phyloP scores from a whole-genome alignment of 2,888 invertebrate genomes.

The Plagiodera versicolora region DNA sequence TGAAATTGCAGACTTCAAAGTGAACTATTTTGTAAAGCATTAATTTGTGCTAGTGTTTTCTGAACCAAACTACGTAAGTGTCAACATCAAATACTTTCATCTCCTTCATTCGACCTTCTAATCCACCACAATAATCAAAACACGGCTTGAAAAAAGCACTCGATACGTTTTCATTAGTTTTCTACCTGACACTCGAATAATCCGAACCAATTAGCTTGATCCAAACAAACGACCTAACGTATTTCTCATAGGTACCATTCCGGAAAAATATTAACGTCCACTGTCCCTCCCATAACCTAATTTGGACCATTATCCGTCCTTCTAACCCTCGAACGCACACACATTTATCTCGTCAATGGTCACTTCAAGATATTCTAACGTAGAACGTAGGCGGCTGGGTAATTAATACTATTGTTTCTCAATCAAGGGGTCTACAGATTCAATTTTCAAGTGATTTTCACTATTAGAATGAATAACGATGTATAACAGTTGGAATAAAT shows the following conservation, averaged over 20 bases:
- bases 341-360: constrained; percentile 49
- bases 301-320: constrained; percentile 50
- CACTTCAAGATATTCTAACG: constrained; percentile 40
- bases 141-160: background rate
- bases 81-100: no score
- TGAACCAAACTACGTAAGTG: no score
- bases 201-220: constrained; percentile 43
- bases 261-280: constrained; percentile 44
- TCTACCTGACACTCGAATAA: constrained; percentile 11
- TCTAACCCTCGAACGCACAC: constrained; percentile 35
- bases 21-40: no score
- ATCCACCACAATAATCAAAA: background rate
- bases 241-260: constrained; percentile 48
- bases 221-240: constrained; percentile 43
- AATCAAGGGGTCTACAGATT: constrained; percentile 21
- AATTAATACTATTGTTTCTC: constrained; percentile 37
- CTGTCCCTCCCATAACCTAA: constrained; percentile 51
- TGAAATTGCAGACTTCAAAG: no score
- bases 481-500: no score
- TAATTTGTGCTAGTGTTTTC: no score
- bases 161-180: background rate
- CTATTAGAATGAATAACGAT: no score
- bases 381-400: constrained; percentile 30
- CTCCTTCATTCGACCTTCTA: background rate
- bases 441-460: no score